These are phyloP conservation scores for Kryptopterus vitreolus DNA, from an alignment of 2,797 vertebrate species.

Conservation along the genomic window DNA sequence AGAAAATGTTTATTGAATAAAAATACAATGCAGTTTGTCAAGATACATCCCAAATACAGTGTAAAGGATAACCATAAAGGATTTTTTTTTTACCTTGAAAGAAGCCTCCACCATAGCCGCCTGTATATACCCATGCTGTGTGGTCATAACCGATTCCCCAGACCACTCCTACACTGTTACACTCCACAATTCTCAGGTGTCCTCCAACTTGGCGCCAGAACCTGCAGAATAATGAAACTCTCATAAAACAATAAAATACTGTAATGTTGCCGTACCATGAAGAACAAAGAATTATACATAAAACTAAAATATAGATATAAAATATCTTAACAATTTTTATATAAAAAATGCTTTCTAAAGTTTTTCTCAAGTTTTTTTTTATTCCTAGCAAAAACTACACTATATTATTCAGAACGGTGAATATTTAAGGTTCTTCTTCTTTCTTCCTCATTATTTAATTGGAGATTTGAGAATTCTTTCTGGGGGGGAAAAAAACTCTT, in stretches of 20 bases:
- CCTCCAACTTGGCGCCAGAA: slow-evolving; percentile 96
- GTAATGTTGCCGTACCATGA: background rate
- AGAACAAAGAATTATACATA: background rate
- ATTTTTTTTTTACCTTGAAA: slow-evolving; percentile 77
- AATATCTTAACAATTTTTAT: background rate
- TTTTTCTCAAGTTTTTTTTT: no score
- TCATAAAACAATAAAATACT: background rate
- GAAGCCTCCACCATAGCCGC: slow-evolving; percentile 89
- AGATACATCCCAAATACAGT: background rate
- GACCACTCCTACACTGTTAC: slow-evolving; percentile 84
- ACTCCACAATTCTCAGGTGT: slow-evolving; percentile 86
- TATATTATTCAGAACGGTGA: background rate
- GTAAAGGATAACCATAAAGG: background rate
- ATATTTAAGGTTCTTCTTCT: background rate
- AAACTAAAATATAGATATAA: background rate
- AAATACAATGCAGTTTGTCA: background rate
- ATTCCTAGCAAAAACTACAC: background rate
- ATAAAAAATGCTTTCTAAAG: background rate
- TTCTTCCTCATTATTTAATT: background rate
- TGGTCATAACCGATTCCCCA: slow-evolving; percentile 94
- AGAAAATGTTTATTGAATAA: background rate
- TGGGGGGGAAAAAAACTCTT: no score
- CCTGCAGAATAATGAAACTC: slow-evolving; percentile 67
- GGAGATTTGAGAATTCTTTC: background rate
- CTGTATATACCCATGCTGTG: slow-evolving; percentile 89